Percentiles rank a stretch among this genome's conserved stretches.
phyloP scores from a whole-genome alignment of 1,140 invertebrate genomes.

The Heliconius himera region DNA sequence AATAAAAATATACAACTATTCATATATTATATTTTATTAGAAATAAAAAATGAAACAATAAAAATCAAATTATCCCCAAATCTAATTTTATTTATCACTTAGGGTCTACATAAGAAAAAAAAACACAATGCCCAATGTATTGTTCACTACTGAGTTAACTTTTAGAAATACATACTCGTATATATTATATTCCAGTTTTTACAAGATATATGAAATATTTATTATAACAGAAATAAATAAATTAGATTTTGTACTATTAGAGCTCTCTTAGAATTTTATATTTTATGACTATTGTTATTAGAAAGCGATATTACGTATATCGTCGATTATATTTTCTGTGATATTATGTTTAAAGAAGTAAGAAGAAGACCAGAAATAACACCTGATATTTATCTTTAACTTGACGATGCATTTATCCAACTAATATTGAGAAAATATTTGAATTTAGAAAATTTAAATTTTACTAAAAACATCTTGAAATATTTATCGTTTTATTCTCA shows the following conservation, averaged over 20 bases:
- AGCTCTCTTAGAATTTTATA: conserved; percentile 17
- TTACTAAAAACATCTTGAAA: too few species aligned
- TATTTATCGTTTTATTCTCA: too few species aligned
- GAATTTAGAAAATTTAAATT: too few species aligned
- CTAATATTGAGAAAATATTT: too few species aligned
- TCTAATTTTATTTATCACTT: conserved; percentile 4
- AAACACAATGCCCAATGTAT: background rate
- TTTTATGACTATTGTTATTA: background rate
- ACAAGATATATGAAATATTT: background rate
- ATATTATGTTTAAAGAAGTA: too few species aligned
- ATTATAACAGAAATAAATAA: conserved; percentile 1
- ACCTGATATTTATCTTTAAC: too few species aligned
- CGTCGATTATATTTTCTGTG: background rate
- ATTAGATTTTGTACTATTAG: conserved; percentile 28
- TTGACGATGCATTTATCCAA: too few species aligned
- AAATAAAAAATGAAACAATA: conserved; percentile 11
- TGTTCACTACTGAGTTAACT: background rate
- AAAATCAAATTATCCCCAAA: conserved; percentile 10
- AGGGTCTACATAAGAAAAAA: conserved; percentile 13
- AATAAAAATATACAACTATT: background rate
- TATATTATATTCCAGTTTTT: background rate
- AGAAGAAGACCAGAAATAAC: too few species aligned
- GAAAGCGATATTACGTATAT: conserved; percentile 4
- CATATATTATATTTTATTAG: conserved; percentile 12
- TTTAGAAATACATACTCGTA: background rate